phyloP scores from a whole-genome alignment of 30 jellyfish, hydroid and myxozoan species.

The Pelagia noctiluca region DNA sequence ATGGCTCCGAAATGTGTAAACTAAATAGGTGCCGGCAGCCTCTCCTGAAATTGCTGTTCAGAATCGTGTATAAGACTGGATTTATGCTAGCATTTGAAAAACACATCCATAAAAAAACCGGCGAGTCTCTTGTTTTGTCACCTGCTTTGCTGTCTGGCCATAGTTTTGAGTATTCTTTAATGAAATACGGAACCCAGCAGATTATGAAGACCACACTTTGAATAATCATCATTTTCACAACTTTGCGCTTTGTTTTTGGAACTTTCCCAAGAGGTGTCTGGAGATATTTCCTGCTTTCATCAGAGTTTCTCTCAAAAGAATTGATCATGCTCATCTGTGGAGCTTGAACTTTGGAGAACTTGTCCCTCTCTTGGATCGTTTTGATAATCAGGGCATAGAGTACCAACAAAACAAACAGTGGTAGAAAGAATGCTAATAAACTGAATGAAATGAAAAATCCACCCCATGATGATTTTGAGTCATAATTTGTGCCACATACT shows the following conservation, averaged over 20 bases:
- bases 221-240: constrained; percentile 66
- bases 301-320: background rate
- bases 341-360: constrained; percentile 21
- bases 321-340: background rate
- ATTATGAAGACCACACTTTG: constrained; percentile 57
- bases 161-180: constrained; percentile 21
- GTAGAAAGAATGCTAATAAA: constrained; percentile 48
- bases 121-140: background rate
- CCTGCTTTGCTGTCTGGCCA: constrained; percentile 20
- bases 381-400: constrained; percentile 46
- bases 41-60: constrained; percentile 75
- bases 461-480: constrained; percentile 73
- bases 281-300: constrained; percentile 27
- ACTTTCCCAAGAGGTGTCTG: constrained; percentile 75
- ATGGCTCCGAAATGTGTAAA: constrained; percentile 72
- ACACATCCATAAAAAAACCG: constrained; percentile 58
- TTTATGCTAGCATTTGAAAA: constrained; percentile 72
- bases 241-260: constrained; percentile 77
- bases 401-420: constrained; percentile 49
- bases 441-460: constrained; percentile 67
- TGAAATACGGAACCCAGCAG: constrained; percentile 81
- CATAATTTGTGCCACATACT: constrained; percentile 37
- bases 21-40: constrained; percentile 77
- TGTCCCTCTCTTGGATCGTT: constrained; percentile 54
- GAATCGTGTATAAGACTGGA: constrained; percentile 70